Percentiles rank a stretch among this genome's conserved stretches.
Conservation (phyloP, 2,888 invertebrate species). For the Coleophora deauratella region DNA sequence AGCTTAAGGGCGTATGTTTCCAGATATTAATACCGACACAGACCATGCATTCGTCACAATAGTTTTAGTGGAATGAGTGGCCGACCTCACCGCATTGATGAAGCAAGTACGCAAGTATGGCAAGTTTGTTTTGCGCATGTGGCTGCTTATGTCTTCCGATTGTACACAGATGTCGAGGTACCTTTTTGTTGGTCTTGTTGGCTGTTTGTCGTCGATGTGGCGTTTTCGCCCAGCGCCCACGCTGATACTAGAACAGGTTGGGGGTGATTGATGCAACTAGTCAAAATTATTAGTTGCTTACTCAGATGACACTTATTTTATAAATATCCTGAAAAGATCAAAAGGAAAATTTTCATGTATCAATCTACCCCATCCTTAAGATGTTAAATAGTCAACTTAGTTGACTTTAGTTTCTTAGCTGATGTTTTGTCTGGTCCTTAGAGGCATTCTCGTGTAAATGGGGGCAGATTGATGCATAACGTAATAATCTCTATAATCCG, state of each 20-base stretch:
- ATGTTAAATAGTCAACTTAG: slow-evolving; percentile 33
- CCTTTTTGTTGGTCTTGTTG: slow-evolving; percentile 43
- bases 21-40: slow-evolving; percentile 43
- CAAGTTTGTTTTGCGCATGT: slow-evolving; percentile 70
- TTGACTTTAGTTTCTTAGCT: slow-evolving; percentile 36
- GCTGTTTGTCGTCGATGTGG: slow-evolving; percentile 68
- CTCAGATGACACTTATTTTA: not conserved
- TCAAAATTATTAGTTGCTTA: not conserved
- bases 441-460: slow-evolving; percentile 13
- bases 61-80: slow-evolving; percentile 73
- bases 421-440: slow-evolving; percentile 17
- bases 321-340: too few relatives aligned
- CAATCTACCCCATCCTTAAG: slow-evolving; percentile 52
- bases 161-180: slow-evolving; percentile 54
- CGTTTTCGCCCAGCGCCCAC: slow-evolving; percentile 41
- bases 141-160: slow-evolving; percentile 68
- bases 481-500: not conserved
- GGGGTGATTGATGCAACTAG: slow-evolving; percentile 55
- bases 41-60: slow-evolving; percentile 62
- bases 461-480: slow-evolving; percentile 45
- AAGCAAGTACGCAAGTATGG: slow-evolving; percentile 26
- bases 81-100: slow-evolving; percentile 73
- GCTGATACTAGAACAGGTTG: slow-evolving; percentile 50
- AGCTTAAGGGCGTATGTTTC: slow-evolving; percentile 31
- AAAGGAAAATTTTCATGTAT: slow-evolving; percentile 25